Base-by-base conservation (phyloP, 2,797 vertebrate genomes). In the Pipistrellus pipistrellus region DNA sequence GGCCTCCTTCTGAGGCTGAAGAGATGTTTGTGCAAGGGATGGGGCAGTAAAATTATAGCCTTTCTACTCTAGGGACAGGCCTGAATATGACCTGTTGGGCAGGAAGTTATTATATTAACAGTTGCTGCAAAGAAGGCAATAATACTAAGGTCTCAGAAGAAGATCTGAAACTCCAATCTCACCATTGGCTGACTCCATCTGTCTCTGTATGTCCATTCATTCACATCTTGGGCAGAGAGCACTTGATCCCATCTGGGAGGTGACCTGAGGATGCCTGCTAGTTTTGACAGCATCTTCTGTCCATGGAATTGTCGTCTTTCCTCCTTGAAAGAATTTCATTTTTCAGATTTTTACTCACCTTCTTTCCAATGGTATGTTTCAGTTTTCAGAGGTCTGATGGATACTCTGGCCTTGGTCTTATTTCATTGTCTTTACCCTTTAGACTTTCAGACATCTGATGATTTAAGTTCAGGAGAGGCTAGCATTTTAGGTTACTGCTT, bases 371-470 rank as follows among this genome's bases (percentile, higher is more conserved):
- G 46, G 30, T 57, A 2, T 64, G 9, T 68, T 88, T 85, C n/a
- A 57, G 85, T 27, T 44, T 94, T 94, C 23, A 18, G 38, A 69
- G 32, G 38, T 41, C 59, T 53, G 48, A 32, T 32, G 46, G 78
- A 35, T 66, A 77, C 81, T 46, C 21, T 73, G 44, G 13, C 20
- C 13, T 73, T 73, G 53, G 62, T 72, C 73, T 66, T 88, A 85
- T 80, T 68, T 75, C 32, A 35, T 46, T 6, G 23, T 46, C 23
- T 51, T 75, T n/a, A 83, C 17, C 25, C n/a, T 91, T 85, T 57
- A 89, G 85, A 77, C 44, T 64, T 89, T 92, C 53, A 91, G 71
- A 82, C 8, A 73, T 13, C 32, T 66, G 68, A 46, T 64, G 80
- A 66, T 51, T 90, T 66, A 81, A 25, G 4, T 62, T 78, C 53